A percentile compares a stretch with the other conserved stretches of the same genome.
These are phyloP conservation scores for Champsocephalus gunnari DNA, from an alignment of 2,797 vertebrate genomes.

Conservation along the genomic window DNA sequence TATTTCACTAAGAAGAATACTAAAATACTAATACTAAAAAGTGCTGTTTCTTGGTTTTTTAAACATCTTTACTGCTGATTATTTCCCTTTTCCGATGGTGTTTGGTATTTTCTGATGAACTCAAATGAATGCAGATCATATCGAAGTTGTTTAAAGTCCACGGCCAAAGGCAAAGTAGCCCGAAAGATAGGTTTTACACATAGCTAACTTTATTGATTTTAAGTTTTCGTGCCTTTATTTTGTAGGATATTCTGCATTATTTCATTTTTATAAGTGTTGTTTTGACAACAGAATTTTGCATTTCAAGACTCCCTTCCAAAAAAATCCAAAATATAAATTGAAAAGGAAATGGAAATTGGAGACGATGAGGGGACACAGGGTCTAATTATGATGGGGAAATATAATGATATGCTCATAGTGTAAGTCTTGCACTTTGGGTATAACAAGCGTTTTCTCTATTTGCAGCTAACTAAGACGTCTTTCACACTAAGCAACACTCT, in stretches of 20 bases:
- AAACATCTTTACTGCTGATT: neutral
- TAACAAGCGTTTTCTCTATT: neutral
- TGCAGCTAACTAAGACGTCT: rapidly evolving
- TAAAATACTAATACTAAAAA: too few species aligned
- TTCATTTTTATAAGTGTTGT: neutral
- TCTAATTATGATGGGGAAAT: neutral
- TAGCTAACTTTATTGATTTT: neutral
- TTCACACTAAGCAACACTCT: neutral
- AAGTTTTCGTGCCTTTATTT: neutral
- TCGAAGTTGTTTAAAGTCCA: neutral
- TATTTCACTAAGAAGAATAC: too few species aligned
- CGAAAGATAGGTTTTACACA: neutral
- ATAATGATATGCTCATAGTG: neutral
- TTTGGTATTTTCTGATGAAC: neutral
- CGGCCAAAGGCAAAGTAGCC: neutral
- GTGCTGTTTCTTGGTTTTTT: neutral
- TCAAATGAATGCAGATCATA: neutral
- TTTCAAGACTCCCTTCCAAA: neutral
- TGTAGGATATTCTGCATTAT: neutral
- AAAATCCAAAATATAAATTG: neutral
- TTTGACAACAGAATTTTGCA: neutral
- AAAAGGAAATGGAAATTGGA: neutral
- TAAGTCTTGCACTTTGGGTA: neutral
- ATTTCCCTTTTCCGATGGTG: neutral
- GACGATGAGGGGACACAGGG: neutral